Percentiles rank a stretch among this genome's conserved stretches.
Conservation (phyloP, 2,888 invertebrate species). For the Entomobrya proxima region DNA sequence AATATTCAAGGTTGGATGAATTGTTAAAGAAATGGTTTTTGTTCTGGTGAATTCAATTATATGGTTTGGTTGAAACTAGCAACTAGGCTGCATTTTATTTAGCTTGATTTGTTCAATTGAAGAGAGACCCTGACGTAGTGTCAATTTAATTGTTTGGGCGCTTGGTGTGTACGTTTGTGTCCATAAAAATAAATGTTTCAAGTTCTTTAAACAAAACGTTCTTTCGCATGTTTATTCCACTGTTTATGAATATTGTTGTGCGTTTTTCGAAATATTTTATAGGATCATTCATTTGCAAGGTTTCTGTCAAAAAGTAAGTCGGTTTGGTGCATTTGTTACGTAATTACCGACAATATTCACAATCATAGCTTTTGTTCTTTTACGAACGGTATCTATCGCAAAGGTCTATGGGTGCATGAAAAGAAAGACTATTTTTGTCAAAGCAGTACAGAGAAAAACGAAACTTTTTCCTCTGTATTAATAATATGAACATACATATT, state of each 20-base stretch:
- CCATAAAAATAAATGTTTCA: background rate
- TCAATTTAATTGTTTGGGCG: conserved; percentile 47
- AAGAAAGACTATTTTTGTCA: background rate
- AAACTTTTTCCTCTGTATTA: background rate
- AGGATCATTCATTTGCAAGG: conserved; percentile 16
- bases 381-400: background rate
- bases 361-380: background rate
- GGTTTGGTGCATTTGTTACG: conserved; percentile 16
- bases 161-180: background rate
- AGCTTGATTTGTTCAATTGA: conserved; percentile 17
- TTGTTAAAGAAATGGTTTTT: conserved; percentile 48
- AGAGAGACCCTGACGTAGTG: background rate
- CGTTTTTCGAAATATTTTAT: background rate
- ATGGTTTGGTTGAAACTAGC: conserved; percentile 55
- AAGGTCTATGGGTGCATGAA: background rate
- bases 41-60: conserved; percentile 56
- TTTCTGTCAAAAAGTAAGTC: conserved; percentile 5
- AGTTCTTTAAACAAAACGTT: background rate
- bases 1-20: conserved; percentile 61
- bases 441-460: background rate
- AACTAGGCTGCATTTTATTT: conserved; percentile 42
- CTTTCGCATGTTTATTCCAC: background rate
- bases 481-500: background rate
- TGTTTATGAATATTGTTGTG: too few relatives aligned
- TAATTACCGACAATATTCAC: conserved; percentile 18